Evolutionary conservation across 2,888 invertebrate species (phyloP).

Genomic region (Drosophila kambysellisi): DNA sequence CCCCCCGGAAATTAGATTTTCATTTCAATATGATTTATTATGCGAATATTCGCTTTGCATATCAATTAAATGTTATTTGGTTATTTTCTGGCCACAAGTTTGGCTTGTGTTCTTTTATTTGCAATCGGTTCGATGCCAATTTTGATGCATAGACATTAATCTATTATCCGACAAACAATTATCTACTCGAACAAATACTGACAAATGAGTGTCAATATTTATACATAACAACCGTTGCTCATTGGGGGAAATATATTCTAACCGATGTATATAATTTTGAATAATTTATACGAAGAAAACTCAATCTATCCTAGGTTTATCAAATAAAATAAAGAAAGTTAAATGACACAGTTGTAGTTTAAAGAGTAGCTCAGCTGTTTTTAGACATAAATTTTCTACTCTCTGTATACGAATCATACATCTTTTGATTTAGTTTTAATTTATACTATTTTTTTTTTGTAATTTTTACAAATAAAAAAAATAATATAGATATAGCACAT

Average conservation of each 20-base stretch:
- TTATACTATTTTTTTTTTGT: no score
- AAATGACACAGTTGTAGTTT: neutral
- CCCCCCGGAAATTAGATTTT: slow-evolving; percentile 6
- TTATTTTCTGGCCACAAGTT: slow-evolving; percentile 28
- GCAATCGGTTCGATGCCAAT: neutral
- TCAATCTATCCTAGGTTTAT: neutral
- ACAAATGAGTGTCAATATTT: neutral
- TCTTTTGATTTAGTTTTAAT: neutral
- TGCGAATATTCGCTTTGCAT: slow-evolving; percentile 2
- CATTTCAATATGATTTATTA: slow-evolving; percentile 28
- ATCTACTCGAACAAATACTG: neutral
- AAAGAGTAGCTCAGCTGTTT: neutral
- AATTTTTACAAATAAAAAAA: no score
- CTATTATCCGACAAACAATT: neutral
- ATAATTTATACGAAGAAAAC: neutral
- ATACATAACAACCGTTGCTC: no score
- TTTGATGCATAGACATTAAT: neutral
- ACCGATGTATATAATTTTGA: neutral
- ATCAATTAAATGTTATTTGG: slow-evolving; percentile 51
- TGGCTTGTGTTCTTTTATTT: slow-evolving; percentile 15
- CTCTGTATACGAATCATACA: neutral
- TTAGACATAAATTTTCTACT: neutral
- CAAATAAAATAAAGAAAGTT: neutral
- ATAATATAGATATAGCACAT: no score
- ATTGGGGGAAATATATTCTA: no score